Evolutionary conservation across 2,888 invertebrate genomes (phyloP).

Genomic region (Scaeva pyrastri): DNA sequence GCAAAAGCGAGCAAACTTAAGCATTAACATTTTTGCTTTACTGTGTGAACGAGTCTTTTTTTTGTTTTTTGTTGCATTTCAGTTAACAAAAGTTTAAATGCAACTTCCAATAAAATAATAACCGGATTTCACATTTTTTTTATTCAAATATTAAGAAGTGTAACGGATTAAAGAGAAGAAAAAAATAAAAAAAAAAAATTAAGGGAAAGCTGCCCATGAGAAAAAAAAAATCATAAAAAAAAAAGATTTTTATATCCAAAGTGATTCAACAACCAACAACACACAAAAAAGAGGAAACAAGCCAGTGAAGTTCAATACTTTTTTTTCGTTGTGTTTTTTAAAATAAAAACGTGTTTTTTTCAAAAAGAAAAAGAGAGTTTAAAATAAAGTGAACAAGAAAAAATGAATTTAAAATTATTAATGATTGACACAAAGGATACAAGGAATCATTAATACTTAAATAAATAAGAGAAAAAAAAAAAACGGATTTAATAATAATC

Average conservation of each 20-base stretch:
- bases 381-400: background rate
- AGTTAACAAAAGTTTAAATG: slow-evolving; percentile 7
- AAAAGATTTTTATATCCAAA: slow-evolving; percentile 23
- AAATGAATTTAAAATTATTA: slow-evolving; percentile 17
- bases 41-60: background rate
- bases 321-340: background rate
- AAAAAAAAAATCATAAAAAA: background rate
- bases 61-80: background rate
- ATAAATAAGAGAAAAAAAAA: background rate
- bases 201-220: slow-evolving; percentile 21
- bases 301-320: slow-evolving; percentile 12
- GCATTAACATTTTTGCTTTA: slow-evolving; percentile 5
- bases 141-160: background rate
- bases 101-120: background rate
- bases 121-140: slow-evolving; percentile 26
- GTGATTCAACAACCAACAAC: slow-evolving; percentile 1
- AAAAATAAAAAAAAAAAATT: slow-evolving; percentile 1
- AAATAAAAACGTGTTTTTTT: slow-evolving; percentile 26
- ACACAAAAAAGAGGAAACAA: slow-evolving; percentile 7
- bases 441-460: slow-evolving; percentile 1
- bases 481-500: slow-evolving; percentile 10
- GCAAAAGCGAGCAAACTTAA: slow-evolving; percentile 39
- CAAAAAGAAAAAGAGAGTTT: background rate
- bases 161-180: slow-evolving; percentile 21
- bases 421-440: slow-evolving; percentile 15